Conservation (phyloP, 2,888 invertebrate species). For the Ecdyonurus torrentis region DNA sequence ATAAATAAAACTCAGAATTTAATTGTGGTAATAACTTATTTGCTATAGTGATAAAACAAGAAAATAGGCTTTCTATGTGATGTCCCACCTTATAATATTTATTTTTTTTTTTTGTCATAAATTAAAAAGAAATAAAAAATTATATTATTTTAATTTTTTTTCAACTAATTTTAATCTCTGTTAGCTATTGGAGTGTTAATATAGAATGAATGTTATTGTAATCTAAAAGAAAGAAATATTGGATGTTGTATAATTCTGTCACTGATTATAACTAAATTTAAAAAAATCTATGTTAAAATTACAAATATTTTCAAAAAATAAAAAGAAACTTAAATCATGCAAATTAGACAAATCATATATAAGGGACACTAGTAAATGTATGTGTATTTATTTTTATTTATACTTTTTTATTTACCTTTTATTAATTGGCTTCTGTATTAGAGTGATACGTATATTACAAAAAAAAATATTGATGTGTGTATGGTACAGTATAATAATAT, state of each 20-base stretch:
- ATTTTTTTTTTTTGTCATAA: neutral
- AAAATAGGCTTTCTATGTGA: neutral
- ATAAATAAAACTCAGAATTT: no score
- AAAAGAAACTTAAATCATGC: neutral
- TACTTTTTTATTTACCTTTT: neutral
- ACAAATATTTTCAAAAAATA: neutral
- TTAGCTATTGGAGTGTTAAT: neutral
- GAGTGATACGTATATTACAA: neutral
- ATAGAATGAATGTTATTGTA: neutral
- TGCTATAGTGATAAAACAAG: neutral
- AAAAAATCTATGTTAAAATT: neutral
- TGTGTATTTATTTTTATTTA: neutral
- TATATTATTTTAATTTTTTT: neutral
- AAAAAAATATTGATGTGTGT: neutral
- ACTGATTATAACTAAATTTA: no score
- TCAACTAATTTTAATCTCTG: neutral
- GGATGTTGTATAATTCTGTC: no score
- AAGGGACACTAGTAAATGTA: neutral
- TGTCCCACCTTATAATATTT: neutral
- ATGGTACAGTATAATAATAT: neutral
- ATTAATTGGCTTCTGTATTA: neutral
- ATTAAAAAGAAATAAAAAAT: neutral
- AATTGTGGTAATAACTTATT: neutral
- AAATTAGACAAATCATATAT: neutral
- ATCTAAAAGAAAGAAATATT: neutral